These are phyloP conservation scores for Zaprionus davidi DNA, from an alignment of 1,140 invertebrate species.

Conservation along the genomic window DNA sequence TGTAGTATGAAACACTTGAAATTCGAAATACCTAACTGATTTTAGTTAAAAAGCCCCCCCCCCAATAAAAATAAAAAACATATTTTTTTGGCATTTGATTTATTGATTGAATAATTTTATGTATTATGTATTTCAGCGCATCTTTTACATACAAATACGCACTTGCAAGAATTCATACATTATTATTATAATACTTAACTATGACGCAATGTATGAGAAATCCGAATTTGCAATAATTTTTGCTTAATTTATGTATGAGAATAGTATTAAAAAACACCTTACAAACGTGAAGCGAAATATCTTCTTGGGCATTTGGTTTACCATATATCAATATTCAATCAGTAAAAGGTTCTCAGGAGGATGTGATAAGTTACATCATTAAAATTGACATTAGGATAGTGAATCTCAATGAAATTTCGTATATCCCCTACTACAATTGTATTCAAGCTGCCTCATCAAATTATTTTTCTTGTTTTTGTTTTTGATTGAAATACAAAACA, in stretches of 20 bases:
- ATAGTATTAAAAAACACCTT: slow-evolving; percentile 68
- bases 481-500: slow-evolving; percentile 39
- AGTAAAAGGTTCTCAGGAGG: slow-evolving; percentile 31
- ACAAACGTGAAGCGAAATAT: slow-evolving; percentile 66
- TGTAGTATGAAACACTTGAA: background rate
- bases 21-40: background rate
- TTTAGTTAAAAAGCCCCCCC: background rate
- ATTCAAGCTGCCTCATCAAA: slow-evolving; percentile 14
- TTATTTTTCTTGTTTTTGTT: slow-evolving; percentile 2
- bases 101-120: slow-evolving; percentile 77
- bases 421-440: slow-evolving; percentile 23
- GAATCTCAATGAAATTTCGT: slow-evolving; percentile 35
- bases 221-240: slow-evolving; percentile 55
- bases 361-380: slow-evolving; percentile 35
- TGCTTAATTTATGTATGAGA: slow-evolving; percentile 69
- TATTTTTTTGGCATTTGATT: slow-evolving; percentile 73
- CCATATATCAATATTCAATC: slow-evolving; percentile 14
- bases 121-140: slow-evolving; percentile 70
- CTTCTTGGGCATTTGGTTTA: slow-evolving; percentile 38
- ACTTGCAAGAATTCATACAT: slow-evolving; percentile 74
- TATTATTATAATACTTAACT: slow-evolving; percentile 77
- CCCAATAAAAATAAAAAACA: background rate
- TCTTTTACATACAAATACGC: slow-evolving; percentile 72
- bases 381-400: slow-evolving; percentile 64
- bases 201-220: slow-evolving; percentile 79